Evolutionary conservation across 1,140 invertebrate species (phyloP).

Genomic region (Rhopalosiphum padi): DNA sequence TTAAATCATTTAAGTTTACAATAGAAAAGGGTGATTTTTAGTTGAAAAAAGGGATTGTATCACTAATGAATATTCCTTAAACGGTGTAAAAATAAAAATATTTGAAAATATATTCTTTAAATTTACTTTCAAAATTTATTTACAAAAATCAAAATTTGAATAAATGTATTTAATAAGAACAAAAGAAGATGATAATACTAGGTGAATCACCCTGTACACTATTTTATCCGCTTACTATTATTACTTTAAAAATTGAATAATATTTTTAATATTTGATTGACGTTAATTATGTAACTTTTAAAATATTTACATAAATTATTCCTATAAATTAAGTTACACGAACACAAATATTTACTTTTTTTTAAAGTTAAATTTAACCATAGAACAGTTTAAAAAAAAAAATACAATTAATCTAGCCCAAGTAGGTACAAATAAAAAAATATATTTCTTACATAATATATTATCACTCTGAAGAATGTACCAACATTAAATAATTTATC

Average conservation of each 20-base stretch:
- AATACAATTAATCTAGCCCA: not conserved
- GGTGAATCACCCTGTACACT: not conserved
- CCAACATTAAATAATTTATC: not conserved
- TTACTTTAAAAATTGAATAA: not conserved
- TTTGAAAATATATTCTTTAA: not conserved
- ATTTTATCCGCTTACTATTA: not conserved
- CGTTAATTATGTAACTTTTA: not conserved
- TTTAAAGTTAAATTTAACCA: not conserved
- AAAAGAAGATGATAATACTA: not conserved
- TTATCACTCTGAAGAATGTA: not conserved
- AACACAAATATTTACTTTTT: not conserved
- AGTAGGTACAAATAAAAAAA: not conserved
- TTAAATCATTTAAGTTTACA: not conserved
- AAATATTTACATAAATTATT: conserved; percentile 10
- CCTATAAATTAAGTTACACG: not conserved
- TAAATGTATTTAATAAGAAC: not conserved
- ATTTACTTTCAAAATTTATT: not conserved
- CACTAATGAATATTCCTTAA: not conserved
- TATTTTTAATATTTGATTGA: not conserved
- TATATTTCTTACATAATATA: not conserved
- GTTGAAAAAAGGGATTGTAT: not conserved
- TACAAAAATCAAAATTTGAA: not conserved
- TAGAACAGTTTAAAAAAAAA: not conserved
- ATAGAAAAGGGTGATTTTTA: not conserved
- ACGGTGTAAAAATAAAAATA: not conserved